Evolutionary conservation across 2,797 vertebrate species (phyloP).

Genomic region (Steatocranus sp.): DNA sequence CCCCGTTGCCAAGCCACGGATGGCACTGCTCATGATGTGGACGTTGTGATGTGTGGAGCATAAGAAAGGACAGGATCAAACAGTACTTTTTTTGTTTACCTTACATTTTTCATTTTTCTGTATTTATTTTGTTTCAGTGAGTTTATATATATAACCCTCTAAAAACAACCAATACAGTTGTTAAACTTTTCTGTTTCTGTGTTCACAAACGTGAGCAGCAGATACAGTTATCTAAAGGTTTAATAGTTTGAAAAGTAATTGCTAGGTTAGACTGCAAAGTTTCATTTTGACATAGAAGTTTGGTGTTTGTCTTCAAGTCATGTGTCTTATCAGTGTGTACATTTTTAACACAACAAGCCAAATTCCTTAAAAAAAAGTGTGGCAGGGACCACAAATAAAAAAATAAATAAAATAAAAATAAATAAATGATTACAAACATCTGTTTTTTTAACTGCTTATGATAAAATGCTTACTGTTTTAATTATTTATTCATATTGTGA

Average conservation of each 20-base stretch:
- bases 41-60: not conserved
- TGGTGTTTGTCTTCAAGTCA: not conserved
- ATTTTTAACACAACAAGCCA: not conserved
- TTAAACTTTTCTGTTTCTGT: not conserved
- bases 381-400: fast-evolving
- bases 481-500: not conserved
- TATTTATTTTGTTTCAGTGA: not conserved
- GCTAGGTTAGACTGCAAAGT: not conserved
- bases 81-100: not conserved
- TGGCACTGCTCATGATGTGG: not conserved
- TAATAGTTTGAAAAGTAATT: not conserved
- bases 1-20: not conserved
- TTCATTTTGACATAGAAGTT: not conserved
- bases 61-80: not conserved
- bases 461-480: not conserved
- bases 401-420: not conserved
- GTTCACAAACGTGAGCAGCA: not conserved
- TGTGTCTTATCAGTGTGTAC: not conserved
- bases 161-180: not conserved
- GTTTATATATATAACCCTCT: not conserved
- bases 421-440: not conserved
- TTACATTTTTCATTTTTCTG: not conserved
- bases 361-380: not conserved
- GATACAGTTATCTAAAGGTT: not conserved
- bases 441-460: fast-evolving